Evolutionary conservation across 2,888 invertebrate genomes (phyloP), one percentile per base, ranked within the genome.

Genomic region (Pachymerium ferrugineum): DNA sequence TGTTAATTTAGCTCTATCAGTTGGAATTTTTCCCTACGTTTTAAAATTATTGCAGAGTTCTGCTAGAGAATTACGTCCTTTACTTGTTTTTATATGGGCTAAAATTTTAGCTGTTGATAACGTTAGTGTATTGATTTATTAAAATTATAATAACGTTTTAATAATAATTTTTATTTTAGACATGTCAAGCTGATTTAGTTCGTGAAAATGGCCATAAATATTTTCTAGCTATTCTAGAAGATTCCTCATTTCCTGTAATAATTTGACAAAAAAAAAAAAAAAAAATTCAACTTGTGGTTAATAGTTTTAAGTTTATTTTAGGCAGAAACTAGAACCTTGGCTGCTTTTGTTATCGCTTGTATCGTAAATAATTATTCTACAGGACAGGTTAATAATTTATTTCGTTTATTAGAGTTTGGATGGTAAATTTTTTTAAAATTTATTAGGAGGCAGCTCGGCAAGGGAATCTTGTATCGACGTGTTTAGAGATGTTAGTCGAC

Each of bases 11-110:
- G 97, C 97, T 73, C 87, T 99, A 28, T 93, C 93, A 73, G 99
- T 99, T 68, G 98, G 99, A 78, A 98, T 99, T 81, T 99, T 98
- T 84, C 99, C 99, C 0, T 99, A 99, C 84, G 97, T 99, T 79
- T 87, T 99, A 74, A 97, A 97, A 84, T 85, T 99, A 78, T 86
- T 99, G 79, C 98, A 99, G 85, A 96, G 96, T 79, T 92, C 92
- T 76, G 96, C 96, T 2, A 88, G 89, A 78, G 98, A 99, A 83
- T 85, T 99, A 78, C 86, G 97, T 74, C 93, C 96, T 6, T 87
- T 96, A 75, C 87, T 99, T 79, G 96, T 98, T 67, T 97, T 97
- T 83, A 97, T 99, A 79, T 99, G 99, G 99, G 97, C 99, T 19
- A 97, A 97, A 85, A 97, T 99, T 79, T 85, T 99, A 74, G 96